Evolutionary conservation across 2,888 invertebrate species (phyloP).

Genomic region (Prosapia bicincta): DNA sequence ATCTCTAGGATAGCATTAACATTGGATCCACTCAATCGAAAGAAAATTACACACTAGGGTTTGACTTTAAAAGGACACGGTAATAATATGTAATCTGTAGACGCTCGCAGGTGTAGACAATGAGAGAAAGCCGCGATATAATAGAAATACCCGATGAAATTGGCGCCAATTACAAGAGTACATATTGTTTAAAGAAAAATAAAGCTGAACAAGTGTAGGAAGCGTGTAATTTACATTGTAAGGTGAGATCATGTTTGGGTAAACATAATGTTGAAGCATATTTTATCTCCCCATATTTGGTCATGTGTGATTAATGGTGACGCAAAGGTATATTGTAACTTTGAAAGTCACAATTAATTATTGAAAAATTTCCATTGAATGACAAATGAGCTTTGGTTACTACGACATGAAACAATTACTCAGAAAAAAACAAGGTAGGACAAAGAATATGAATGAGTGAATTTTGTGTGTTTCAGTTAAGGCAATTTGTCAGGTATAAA

Average conservation of each 20-base stretch:
- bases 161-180: not conserved
- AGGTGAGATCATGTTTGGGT: not conserved
- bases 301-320: no score
- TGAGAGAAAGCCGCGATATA: not conserved
- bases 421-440: no score
- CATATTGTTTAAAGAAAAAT: not conserved
- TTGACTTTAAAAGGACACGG: not conserved
- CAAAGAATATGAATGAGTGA: no score
- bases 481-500: no score
- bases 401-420: no score
- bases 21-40: not conserved
- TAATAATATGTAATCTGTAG: not conserved
- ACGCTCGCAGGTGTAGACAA: not conserved
- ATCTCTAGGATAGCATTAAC: not conserved
- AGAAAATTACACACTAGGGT: not conserved
- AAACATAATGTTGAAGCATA: not conserved
- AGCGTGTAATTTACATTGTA: not conserved
- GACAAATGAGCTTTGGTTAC: no score
- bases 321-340: no score
- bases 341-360: no score
- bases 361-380: no score
- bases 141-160: not conserved
- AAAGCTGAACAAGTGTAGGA: not conserved
- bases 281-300: no score
- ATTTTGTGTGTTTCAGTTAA: no score